Conservation (phyloP, 2,888 invertebrate species). For the Callimorpha dominula region DNA sequence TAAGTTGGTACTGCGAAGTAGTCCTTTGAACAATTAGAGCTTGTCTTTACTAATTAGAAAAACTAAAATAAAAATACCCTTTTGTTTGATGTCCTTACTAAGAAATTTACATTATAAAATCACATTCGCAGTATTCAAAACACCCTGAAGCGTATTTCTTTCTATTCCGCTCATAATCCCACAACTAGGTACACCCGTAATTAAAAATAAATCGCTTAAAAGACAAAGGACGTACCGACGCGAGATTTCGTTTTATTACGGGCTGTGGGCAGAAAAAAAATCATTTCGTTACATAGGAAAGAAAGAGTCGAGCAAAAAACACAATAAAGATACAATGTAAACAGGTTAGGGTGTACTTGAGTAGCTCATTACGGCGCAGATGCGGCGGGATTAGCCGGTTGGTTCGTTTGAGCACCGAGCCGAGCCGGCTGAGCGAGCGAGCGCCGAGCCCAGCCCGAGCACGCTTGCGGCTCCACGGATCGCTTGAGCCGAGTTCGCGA, state of each 20-base stretch:
- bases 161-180: conserved; percentile 40
- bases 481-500: conserved; percentile 60
- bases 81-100: background rate
- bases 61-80: background rate
- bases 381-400: conserved; percentile 80
- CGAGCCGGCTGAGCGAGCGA: conserved; percentile 36
- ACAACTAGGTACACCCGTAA: conserved; percentile 49
- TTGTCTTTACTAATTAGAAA: background rate
- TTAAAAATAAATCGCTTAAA: conserved; percentile 61
- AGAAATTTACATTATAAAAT: conserved; percentile 19
- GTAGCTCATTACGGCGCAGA: conserved; percentile 85
- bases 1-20: background rate
- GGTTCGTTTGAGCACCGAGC: conserved; percentile 61
- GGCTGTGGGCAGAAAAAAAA: conserved; percentile 65
- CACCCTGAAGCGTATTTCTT: conserved; percentile 35
- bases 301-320: conserved; percentile 83
- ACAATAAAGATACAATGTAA: conserved; percentile 87
- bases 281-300: conserved; percentile 79
- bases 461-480: conserved; percentile 52
- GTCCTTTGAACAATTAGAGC: background rate
- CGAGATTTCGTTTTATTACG: conserved; percentile 79
- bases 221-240: conserved; percentile 63
- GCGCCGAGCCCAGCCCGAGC: conserved; percentile 45
- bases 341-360: conserved; percentile 86
- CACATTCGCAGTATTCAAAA: conserved; percentile 22